These are phyloP conservation scores for Entomyzon cyanotis DNA, from an alignment of 2,113 vertebrate species.

Conservation along the genomic window DNA sequence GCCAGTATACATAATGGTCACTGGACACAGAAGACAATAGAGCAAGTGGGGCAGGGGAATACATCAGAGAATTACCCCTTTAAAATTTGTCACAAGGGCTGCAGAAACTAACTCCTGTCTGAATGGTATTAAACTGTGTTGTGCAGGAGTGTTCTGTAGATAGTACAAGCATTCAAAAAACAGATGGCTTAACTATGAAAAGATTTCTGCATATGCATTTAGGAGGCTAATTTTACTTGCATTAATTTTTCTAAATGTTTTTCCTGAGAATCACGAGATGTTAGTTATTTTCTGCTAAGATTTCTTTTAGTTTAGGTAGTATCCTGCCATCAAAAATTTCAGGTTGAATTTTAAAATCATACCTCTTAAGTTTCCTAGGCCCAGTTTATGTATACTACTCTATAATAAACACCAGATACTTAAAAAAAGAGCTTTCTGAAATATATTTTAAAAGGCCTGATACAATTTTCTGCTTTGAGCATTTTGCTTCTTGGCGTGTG, in stretches of 20 bases:
- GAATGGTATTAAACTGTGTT: background rate
- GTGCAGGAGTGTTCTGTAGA: background rate
- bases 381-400: background rate
- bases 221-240: background rate
- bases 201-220: background rate
- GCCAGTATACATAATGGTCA: background rate
- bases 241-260: background rate
- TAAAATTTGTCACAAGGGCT: background rate
- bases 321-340: background rate
- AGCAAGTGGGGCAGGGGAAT: background rate
- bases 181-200: background rate
- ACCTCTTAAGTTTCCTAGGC: background rate
- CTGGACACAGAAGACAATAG: background rate
- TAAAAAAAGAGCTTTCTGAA: background rate
- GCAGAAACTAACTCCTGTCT: background rate
- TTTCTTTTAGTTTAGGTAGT: background rate
- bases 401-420: background rate
- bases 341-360: background rate
- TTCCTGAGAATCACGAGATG: background rate
- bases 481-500: background rate
- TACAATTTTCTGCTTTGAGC: background rate
- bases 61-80: background rate
- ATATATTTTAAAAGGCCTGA: background rate
- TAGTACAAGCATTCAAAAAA: background rate
- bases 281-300: background rate